A percentile compares a stretch with the other conserved stretches of the same genome.
Conservation (phyloP, 2,888 invertebrate species). For the Belgica antarctica region DNA sequence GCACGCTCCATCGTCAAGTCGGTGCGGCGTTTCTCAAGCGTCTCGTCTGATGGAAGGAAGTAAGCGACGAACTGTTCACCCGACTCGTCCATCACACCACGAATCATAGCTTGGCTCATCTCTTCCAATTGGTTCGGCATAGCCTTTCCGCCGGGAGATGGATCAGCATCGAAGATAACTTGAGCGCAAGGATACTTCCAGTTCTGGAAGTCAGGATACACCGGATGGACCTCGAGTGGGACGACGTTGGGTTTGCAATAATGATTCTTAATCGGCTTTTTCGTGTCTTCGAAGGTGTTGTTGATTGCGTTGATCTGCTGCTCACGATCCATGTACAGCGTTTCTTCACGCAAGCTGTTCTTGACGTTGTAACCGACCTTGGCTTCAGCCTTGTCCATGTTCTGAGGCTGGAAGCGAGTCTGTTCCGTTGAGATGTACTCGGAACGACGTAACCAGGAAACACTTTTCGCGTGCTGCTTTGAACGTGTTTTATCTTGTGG, state of each 20-base stretch:
- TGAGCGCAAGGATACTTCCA: constrained; percentile 99
- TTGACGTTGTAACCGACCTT: constrained; percentile 99
- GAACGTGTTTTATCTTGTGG: constrained; percentile 88
- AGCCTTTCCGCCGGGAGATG: constrained; percentile 84
- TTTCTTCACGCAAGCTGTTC: constrained; percentile 87
- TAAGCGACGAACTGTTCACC: constrained; percentile 99
- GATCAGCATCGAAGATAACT: constrained; percentile 98
- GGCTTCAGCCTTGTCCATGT: constrained; percentile 96
- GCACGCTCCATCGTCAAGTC: constrained; percentile 74
- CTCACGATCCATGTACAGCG: constrained; percentile 92
- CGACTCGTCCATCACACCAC: constrained; percentile 99
- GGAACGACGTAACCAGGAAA: constrained; percentile 97
- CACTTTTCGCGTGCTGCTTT: constrained; percentile 91
- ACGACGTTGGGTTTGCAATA: constrained; percentile 95
- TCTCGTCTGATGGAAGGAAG: constrained; percentile 92
- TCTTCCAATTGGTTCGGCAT: constrained; percentile 89
- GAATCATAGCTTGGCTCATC: constrained; percentile 99
- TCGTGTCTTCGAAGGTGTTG: constrained; percentile 92
- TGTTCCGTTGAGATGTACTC: constrained; percentile 99
- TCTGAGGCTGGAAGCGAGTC: constrained; percentile 93
- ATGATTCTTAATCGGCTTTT: constrained; percentile 80
- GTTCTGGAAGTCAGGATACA: constrained; percentile 93
- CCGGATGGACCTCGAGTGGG: constrained; percentile 81
- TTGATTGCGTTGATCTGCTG: constrained; percentile 97
- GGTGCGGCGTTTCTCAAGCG: constrained; percentile 80